Evolutionary conservation across 2,113 vertebrate species (phyloP), one percentile per base, ranked within the genome.

Genomic region (Eleginops maclovinus): DNA sequence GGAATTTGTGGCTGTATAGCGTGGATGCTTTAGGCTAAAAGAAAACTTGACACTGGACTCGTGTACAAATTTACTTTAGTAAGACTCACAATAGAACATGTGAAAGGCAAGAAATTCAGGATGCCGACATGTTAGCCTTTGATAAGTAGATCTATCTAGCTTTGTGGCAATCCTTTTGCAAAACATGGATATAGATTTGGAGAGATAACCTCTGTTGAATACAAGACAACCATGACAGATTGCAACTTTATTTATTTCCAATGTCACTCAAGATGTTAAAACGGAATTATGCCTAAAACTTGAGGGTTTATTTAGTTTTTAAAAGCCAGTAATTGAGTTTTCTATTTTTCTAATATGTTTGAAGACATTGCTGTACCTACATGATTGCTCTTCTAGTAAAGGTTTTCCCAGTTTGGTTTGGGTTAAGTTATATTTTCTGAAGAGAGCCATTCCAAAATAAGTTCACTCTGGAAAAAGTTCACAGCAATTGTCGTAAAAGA

Each of bases 1-100:
- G 77, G 58, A 63, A 61, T 74, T 79, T 74, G 47, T 82, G 60
- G 75, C 75, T 60, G 51, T 64, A 6, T 83, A 85, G 84, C 15
- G 4, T 75, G 84, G 59, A 74, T 77, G 22, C 9, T 62, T 79
- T 44, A 63, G 60, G 63, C n/a, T n/a, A n/a, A 58, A 81, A 83
- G 15, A 46, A 69, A 51, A 19, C 2, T 26, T 41, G 54, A 75
- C 22, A 3, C n/a, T 41, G 31, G 41, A 51, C 16, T 22, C 43
- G n/a, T 53, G 50, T 49, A n/a, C 50, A 67, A 54, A 43, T 13
- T 3, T 28, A 21, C 11, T 4, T 36, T 50, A 56, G 56, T 72
- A 54, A 62, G 46, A 22, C 47, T 49, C 50, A 44, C 51, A 68
- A 50, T 14, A 31, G 10, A 26, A 43, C n/a, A 17, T 11, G 24